Base-by-base conservation (phyloP, 2,113 vertebrate genomes). In the Nestor notabilis region DNA sequence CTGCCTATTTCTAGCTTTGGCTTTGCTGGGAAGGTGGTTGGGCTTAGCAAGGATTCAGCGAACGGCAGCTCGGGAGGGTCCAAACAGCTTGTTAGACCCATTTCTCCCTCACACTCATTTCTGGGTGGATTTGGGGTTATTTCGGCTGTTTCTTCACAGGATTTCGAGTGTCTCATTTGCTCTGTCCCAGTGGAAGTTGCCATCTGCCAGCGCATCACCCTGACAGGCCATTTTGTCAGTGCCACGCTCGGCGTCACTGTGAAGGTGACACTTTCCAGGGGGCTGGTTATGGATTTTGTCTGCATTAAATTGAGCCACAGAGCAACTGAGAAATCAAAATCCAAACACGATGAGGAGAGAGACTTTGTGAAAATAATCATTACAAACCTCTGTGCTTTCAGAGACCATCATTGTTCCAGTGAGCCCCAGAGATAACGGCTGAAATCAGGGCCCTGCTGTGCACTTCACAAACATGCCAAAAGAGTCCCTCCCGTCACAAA, bases 211-310 rank as follows among this genome's bases (percentile, higher is more conserved):
- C 47, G 46, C 93, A 14, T 97, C 98, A 96, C 17, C 37, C 93
- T 78, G 96, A 97, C 97, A 96, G 97, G 94, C 96, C 96, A 83
- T 95, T 97, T 90, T 98, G 97, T 97, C 96, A 97, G 97, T 63
- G 96, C 97, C 96, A 95, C 44, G 89, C 80, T 96, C 88, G 64
- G 97, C 95, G 87, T 97, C 97, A 93, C 96, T 96, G 49, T 95
- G 97, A 98, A 98, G 98, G 98, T 98, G 98, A 98, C 97, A 98
- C 98, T 98, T 98, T 95, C 96, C 96, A 97, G 96, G 86, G 83
- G 96, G 58, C 47, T 61, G 81, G 90, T 79, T 78, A 33, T 9
- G 68, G 27, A 58, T 65, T 69, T 87, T 44, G 8, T 20, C 90
- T 49, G 92, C 21, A 1, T 76, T 86, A 46, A 65, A 77, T 83